Evolutionary conservation across 2,113 vertebrate genomes (phyloP).

Genomic region (Genyomyrus donnyi): DNA sequence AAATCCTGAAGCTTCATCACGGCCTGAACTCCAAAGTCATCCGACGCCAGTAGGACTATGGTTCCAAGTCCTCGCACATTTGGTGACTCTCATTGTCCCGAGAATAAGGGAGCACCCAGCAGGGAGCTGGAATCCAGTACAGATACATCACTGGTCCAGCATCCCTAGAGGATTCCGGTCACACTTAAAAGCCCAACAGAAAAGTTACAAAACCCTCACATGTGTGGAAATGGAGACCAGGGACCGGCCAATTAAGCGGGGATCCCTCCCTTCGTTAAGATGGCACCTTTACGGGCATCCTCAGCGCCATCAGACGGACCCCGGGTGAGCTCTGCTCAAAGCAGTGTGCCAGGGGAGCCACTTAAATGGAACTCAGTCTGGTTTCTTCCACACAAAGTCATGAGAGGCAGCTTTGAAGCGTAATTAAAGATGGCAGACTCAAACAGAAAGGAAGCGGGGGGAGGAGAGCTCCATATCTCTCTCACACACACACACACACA

Average conservation of each 20-base stretch:
- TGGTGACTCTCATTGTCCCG: neutral
- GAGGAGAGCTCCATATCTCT: neutral
- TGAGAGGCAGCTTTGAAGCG: neutral
- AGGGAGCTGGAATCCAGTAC: neutral
- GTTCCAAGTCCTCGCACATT: neutral
- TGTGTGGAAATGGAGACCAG: neutral
- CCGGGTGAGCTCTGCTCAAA: neutral
- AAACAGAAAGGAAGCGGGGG: neutral
- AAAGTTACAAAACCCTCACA: neutral
- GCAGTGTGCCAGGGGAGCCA: neutral
- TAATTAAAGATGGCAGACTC: neutral
- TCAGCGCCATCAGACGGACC: neutral
- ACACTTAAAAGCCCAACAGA: neutral
- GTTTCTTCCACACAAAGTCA: neutral
- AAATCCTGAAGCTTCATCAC: neutral
- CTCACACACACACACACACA: neutral
- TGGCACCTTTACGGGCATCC: neutral
- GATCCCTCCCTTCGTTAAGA: neutral
- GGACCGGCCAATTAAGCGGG: neutral
- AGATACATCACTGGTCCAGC: neutral
- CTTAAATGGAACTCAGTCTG: neutral
- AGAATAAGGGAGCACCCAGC: neutral
- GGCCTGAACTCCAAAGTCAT: neutral
- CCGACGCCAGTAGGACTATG: neutral
- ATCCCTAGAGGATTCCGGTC: neutral